Percentiles rank a stretch among this genome's conserved stretches.
Conservation (phyloP, 2,797 vertebrate species). For the Silurus aristotelis region DNA sequence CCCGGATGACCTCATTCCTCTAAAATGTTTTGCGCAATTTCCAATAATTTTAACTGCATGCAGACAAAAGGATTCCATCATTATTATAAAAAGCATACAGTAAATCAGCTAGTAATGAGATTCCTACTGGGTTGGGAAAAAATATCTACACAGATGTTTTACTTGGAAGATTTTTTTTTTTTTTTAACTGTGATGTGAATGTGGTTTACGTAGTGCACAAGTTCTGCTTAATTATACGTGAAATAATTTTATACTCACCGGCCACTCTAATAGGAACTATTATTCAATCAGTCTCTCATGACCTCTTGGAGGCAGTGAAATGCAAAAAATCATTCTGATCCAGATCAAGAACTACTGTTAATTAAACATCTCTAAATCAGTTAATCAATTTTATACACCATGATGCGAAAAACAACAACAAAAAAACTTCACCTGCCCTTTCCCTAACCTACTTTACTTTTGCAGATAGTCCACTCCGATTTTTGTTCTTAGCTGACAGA, state of each 20-base stretch:
- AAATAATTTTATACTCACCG: not conserved
- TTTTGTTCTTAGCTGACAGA: not conserved
- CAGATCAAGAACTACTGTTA: conserved; percentile 9
- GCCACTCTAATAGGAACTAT: not conserved
- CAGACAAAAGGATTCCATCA: conserved; percentile 22
- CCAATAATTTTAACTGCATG: conserved; percentile 10
- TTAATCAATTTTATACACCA: not conserved
- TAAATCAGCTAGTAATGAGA: not conserved
- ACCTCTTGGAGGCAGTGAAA: no score
- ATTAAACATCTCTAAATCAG: not conserved
- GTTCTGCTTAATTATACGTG: not conserved
- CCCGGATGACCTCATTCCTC: conserved; percentile 46
- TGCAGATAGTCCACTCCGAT: not conserved
- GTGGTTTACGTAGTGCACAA: not conserved
- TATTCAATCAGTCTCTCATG: not conserved
- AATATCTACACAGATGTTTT: conserved; percentile 16
- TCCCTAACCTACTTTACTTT: not conserved
- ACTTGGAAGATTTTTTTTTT: not conserved
- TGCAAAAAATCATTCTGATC: not conserved
- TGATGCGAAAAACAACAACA: not conserved
- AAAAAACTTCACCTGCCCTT: not conserved
- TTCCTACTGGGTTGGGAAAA: not conserved
- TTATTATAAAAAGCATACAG: conserved; percentile 19
- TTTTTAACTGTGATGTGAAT: not conserved
- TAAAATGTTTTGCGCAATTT: conserved; percentile 36